Evolutionary conservation across 2,888 invertebrate species (phyloP).

Genomic region (Archaeoteleia sp.): DNA sequence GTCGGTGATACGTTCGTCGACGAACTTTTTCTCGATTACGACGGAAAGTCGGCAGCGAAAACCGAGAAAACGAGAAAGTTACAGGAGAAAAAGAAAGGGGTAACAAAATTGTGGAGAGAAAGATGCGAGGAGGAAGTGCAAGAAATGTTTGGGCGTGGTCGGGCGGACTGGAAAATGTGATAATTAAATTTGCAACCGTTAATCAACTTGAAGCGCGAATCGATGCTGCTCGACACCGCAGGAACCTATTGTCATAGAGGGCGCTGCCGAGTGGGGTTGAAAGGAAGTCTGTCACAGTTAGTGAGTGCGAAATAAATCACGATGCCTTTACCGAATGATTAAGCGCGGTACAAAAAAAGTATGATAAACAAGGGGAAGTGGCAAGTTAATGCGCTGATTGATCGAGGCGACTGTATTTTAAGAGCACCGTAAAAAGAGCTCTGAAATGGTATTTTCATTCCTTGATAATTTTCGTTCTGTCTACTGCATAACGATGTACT

Average conservation of each 20-base stretch:
- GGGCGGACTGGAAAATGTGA: conserved; percentile 47
- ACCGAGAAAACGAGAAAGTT: conserved; percentile 26
- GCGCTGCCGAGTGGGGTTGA: not conserved
- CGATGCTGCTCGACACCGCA: conserved; percentile 51
- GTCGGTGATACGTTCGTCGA: conserved; percentile 40
- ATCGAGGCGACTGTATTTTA: too few species aligned
- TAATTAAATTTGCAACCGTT: conserved; percentile 66
- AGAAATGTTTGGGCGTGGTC: conserved; percentile 36
- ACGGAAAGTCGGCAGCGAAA: conserved; percentile 35
- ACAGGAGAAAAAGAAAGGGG: conserved; percentile 19
- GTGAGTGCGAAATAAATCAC: too few species aligned
- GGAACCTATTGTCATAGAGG: not conserved
- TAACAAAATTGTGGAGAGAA: conserved; percentile 13
- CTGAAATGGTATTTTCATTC: too few species aligned
- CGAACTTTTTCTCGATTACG: conserved; percentile 42
- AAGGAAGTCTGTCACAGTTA: too few species aligned
- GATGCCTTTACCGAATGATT: too few species aligned
- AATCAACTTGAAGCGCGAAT: conserved; percentile 61
- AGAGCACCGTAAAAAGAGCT: too few species aligned
- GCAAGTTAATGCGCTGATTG: too few species aligned
- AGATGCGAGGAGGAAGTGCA: conserved; percentile 13
- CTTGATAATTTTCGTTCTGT: too few species aligned
- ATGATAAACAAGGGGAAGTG: not conserved
- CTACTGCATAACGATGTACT: too few species aligned
- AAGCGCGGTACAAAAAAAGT: not conserved